phyloP scores from a whole-genome alignment of 2,113 vertebrate species.

The Dendropsophus ebraccatus region DNA sequence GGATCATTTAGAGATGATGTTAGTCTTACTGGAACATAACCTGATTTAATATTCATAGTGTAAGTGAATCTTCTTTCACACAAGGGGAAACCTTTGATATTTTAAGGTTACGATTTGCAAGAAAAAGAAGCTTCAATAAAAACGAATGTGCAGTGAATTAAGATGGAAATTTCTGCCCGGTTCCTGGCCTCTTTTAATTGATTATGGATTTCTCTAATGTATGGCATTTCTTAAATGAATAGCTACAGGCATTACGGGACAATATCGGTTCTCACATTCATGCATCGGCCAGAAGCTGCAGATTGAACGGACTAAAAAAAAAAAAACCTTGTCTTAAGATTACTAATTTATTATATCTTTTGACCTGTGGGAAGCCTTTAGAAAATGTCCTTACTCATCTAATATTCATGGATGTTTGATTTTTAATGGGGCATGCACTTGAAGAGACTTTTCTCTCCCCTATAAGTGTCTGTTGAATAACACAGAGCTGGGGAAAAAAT shows the following conservation, averaged over 20 bases:
- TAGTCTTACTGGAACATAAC: slow-evolving; percentile 50
- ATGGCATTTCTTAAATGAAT: slow-evolving; percentile 57
- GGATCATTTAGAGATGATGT: slow-evolving; percentile 23
- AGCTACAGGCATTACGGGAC: slow-evolving; percentile 8
- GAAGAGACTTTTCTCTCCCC: slow-evolving; percentile 22
- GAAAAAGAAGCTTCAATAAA: slow-evolving; percentile 60
- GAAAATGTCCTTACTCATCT: slow-evolving; percentile 76
- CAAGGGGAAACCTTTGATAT: slow-evolving; percentile 65
- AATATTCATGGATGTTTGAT: slow-evolving; percentile 79
- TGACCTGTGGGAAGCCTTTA: slow-evolving; percentile 72
- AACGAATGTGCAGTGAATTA: slow-evolving; percentile 63
- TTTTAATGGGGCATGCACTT: slow-evolving; percentile 35
- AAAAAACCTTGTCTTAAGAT: slow-evolving; percentile 57
- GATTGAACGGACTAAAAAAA: slow-evolving; percentile 62
- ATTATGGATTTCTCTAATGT: slow-evolving; percentile 61
- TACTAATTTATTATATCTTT: slow-evolving; percentile 65
- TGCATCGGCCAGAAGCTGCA: slow-evolving; percentile 45
- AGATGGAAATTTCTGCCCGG: slow-evolving; percentile 63
- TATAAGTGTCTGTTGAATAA: slow-evolving; percentile 25
- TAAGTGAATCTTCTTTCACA: slow-evolving; percentile 63
- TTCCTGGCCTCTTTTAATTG: slow-evolving; percentile 61
- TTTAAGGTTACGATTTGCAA: slow-evolving; percentile 58
- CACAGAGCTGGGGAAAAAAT: not conserved
- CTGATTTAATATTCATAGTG: slow-evolving; percentile 51
- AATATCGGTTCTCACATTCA: slow-evolving; percentile 20